These are phyloP conservation scores for Eupelmus urozonus DNA, from an alignment of 2,888 invertebrate species.

Conservation along the genomic window DNA sequence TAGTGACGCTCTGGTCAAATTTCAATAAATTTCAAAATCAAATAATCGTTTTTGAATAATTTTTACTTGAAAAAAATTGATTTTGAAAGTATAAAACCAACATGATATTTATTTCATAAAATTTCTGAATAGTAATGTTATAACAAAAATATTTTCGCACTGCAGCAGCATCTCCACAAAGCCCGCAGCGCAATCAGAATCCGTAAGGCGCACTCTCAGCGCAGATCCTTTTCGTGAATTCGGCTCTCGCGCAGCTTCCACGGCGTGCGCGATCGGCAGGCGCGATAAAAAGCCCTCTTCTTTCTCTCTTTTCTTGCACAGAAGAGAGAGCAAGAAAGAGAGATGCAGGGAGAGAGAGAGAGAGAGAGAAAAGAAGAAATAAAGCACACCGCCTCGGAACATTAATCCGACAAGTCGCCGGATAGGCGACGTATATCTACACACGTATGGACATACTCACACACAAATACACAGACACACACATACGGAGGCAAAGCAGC, in stretches of 20 bases:
- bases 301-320: too few relatives aligned
- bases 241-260: not conserved
- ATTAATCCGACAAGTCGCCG: slow-evolving; percentile 56
- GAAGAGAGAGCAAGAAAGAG: slow-evolving; percentile 8
- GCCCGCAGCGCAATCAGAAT: too few relatives aligned
- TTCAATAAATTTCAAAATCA: too few relatives aligned
- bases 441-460: not conserved
- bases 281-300: slow-evolving; percentile 40
- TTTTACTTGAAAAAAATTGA: too few relatives aligned
- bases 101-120: too few relatives aligned
- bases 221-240: slow-evolving; percentile 27
- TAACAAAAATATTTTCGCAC: too few relatives aligned
- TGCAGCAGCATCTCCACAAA: too few relatives aligned
- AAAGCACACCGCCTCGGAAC: slow-evolving; percentile 45
- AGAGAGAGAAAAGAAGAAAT: slow-evolving; percentile 29
- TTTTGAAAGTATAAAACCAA: too few relatives aligned
- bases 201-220: too few relatives aligned
- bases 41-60: too few relatives aligned
- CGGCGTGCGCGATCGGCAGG: slow-evolving; percentile 14
- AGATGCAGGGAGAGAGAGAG: slow-evolving; percentile 12
- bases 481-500: not conserved
- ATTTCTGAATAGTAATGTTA: too few relatives aligned
- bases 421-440: slow-evolving; percentile 15
- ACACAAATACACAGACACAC: not conserved
- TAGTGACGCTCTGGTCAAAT: not conserved